A percentile compares a stretch with the other conserved stretches of the same genome.
These are phyloP conservation scores for Manduca sexta DNA, from an alignment of 1,140 invertebrate genomes.

Conservation along the genomic window DNA sequence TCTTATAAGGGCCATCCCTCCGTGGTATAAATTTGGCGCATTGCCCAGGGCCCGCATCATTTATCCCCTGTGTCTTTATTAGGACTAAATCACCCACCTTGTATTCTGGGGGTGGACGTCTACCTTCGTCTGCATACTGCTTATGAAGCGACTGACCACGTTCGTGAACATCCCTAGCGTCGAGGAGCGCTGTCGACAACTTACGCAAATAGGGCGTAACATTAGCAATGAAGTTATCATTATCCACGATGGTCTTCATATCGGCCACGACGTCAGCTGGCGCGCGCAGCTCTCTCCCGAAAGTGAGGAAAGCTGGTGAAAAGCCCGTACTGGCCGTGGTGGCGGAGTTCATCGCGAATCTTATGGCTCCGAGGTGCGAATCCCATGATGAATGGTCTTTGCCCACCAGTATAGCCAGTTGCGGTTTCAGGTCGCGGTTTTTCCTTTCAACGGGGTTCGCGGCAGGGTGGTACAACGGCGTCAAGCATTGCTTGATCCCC, in stretches of 20 bases:
- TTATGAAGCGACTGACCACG: constrained; percentile 6
- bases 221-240: constrained; percentile 37
- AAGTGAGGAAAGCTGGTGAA: constrained; percentile 3
- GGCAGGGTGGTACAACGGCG: constrained; percentile 6
- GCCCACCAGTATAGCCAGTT: constrained; percentile 1
- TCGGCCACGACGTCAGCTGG: constrained; percentile 22
- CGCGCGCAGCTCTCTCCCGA: constrained; percentile 17
- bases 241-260: constrained; percentile 21
- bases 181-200: constrained; percentile 7
- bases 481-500: neutral
- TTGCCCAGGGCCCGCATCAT: constrained; percentile 16
- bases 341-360: constrained; percentile 3
- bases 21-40: constrained; percentile 22
- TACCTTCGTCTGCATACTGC: constrained; percentile 1
- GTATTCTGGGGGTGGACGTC: neutral
- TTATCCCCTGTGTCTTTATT: constrained; percentile 17
- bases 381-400: neutral
- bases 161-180: constrained; percentile 20
- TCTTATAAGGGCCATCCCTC: constrained; percentile 16
- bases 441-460: constrained; percentile 7
- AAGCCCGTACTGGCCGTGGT: neutral
- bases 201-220: constrained; percentile 33
- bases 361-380: neutral
- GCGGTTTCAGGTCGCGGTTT: constrained; percentile 5
- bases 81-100: constrained; percentile 15